A percentile compares a stretch with the other conserved stretches of the same genome.
Evolutionary conservation across 2,888 invertebrate species (phyloP).

Genomic region (Opisthograptis luteolata): DNA sequence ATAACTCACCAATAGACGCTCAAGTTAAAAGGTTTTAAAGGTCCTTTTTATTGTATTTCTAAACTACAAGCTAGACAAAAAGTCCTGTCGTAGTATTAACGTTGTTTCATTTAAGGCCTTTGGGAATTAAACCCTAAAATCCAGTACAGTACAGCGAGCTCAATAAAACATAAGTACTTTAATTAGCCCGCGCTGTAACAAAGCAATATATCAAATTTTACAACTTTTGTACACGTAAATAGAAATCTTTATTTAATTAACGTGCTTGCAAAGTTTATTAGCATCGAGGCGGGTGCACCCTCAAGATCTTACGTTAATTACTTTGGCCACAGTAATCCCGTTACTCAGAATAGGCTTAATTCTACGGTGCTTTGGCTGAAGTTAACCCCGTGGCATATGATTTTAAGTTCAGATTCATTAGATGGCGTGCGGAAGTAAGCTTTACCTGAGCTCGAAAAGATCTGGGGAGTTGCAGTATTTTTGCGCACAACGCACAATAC

Average conservation of each 20-base stretch:
- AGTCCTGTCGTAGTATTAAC: too few relatives aligned
- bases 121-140: too few relatives aligned
- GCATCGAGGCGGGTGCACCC: conserved; percentile 28
- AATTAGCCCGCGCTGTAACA: conserved; percentile 26
- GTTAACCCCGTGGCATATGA: conserved; percentile 14
- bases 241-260: conserved; percentile 33
- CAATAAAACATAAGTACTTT: conserved; percentile 22
- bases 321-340: conserved; percentile 36
- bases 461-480: too few relatives aligned
- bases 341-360: conserved; percentile 28
- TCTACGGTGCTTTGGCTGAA: conserved; percentile 7
- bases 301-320: conserved; percentile 33
- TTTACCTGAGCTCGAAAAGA: background rate
- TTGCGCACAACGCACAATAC: too few relatives aligned
- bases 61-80: too few relatives aligned
- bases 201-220: conserved; percentile 25
- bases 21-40: too few relatives aligned
- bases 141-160: background rate
- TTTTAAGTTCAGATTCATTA: conserved; percentile 15
- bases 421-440: conserved; percentile 6
- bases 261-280: conserved; percentile 34
- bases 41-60: too few relatives aligned
- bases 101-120: background rate
- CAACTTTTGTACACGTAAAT: conserved; percentile 26
- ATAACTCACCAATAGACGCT: too few relatives aligned